Percentiles rank a stretch among this genome's conserved stretches.
These are phyloP conservation scores for Egretta garzetta DNA, from an alignment of 2,113 vertebrate species.

Conservation along the genomic window DNA sequence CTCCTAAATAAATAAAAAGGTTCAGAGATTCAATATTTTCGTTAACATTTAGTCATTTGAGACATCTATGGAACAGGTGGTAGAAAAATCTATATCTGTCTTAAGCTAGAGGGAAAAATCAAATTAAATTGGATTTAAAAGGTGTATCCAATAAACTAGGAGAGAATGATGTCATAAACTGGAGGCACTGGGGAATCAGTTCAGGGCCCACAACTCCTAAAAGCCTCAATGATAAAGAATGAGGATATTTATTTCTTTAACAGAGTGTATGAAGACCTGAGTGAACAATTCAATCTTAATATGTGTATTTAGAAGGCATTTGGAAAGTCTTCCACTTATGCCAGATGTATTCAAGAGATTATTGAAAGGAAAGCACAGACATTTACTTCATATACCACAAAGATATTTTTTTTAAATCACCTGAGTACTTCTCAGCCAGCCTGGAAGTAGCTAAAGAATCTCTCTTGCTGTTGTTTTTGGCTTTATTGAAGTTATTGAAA, in stretches of 20 bases:
- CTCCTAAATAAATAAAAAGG: not conserved
- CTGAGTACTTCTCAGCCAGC: not conserved
- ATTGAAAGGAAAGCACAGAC: not conserved
- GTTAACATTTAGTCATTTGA: not conserved
- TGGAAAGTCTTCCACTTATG: not conserved
- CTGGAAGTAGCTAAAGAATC: not conserved
- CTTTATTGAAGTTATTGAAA: not conserved
- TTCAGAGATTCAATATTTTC: conserved; percentile 1
- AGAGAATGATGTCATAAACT: not conserved
- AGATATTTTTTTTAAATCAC: not conserved
- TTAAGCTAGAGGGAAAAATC: not conserved
- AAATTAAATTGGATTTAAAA: not conserved
- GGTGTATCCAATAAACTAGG: not conserved
- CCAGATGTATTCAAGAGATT: not conserved
- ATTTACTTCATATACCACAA: not conserved
- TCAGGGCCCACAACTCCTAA: not conserved
- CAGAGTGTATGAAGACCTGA: not conserved
- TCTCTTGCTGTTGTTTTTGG: not conserved
- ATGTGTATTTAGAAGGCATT: not conserved
- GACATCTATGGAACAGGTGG: not conserved
- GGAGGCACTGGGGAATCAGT: not conserved
- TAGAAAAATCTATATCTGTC: not conserved
- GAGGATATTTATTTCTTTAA: not conserved
- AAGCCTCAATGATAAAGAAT: not conserved
- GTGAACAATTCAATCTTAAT: not conserved